Evolutionary conservation across 2,888 invertebrate genomes (phyloP).

Genomic region (Coelogynopora nodosa): DNA sequence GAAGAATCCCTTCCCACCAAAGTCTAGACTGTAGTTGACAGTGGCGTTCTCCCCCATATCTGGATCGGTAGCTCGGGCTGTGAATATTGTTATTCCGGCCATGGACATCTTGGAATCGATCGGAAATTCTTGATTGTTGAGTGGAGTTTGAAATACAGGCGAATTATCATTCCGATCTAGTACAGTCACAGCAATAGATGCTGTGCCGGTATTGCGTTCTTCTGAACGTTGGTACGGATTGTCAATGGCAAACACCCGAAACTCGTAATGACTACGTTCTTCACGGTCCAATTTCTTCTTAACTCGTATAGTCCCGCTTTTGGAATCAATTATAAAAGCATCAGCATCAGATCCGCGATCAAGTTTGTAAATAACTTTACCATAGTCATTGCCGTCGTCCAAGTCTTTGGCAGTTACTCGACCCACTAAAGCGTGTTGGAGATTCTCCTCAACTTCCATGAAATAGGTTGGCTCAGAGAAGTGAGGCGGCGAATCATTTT

Average conservation of each 20-base stretch:
- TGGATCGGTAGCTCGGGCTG: constrained; percentile 30
- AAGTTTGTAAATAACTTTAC: background rate
- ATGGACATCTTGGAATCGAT: constrained; percentile 34
- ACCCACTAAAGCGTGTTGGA: constrained; percentile 13
- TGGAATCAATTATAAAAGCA: constrained; percentile 1
- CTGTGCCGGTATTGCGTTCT: constrained; percentile 23
- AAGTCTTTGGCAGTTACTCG: background rate
- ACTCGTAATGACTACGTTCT: constrained; percentile 27
- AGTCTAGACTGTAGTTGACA: constrained; percentile 22
- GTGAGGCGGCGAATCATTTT: constrained; percentile 39
- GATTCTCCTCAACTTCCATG: constrained; percentile 43
- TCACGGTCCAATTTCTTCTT: constrained; percentile 34
- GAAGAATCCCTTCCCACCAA: constrained; percentile 16
- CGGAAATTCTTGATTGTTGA: constrained; percentile 36
- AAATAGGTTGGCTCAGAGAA: constrained; percentile 38
- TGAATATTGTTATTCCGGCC: constrained; percentile 36
- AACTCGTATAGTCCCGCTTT: constrained; percentile 25
- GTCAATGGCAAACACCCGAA: constrained; percentile 18
- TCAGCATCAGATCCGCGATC: background rate
- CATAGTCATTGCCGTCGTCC: constrained; percentile 29
- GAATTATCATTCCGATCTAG: constrained; percentile 30
- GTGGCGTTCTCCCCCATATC: constrained; percentile 17
- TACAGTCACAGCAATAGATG: constrained; percentile 1
- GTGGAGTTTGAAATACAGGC: constrained; percentile 1
- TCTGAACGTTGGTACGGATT: constrained; percentile 23